phyloP scores from a whole-genome alignment of 2,113 vertebrate species.

The Petromus typicus region DNA sequence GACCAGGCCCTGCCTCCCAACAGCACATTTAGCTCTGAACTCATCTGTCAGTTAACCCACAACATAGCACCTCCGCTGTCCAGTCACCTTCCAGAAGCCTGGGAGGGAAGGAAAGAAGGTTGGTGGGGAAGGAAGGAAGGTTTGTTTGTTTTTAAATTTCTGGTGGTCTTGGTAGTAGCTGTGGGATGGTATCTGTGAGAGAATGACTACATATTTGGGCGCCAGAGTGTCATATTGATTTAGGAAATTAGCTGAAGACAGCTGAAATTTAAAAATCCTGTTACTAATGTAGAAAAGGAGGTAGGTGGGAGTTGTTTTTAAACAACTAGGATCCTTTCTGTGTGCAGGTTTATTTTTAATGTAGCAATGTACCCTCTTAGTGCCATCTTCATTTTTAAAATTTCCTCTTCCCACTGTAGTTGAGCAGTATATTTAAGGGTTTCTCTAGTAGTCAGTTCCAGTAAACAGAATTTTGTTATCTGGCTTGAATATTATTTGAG shows the following conservation, averaged over 20 bases:
- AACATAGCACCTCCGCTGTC: background rate
- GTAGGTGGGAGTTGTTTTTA: background rate
- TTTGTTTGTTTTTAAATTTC: background rate
- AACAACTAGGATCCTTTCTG: background rate
- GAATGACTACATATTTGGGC: background rate
- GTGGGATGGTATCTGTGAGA: rapidly evolving
- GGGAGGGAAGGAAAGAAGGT: background rate
- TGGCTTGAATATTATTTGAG: background rate
- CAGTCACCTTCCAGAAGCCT: background rate
- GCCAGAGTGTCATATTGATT: background rate
- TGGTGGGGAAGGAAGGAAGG: background rate
- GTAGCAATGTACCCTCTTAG: background rate
- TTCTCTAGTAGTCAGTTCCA: conserved; percentile 15
- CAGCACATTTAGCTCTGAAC: background rate
- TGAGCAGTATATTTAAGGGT: background rate
- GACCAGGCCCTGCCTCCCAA: background rate
- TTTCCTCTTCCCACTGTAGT: background rate
- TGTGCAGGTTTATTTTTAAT: background rate
- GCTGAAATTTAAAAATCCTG: background rate
- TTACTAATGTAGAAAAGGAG: background rate
- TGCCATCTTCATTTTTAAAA: background rate
- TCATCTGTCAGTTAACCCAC: background rate
- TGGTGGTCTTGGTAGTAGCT: background rate
- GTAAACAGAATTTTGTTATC: conserved; percentile 32
- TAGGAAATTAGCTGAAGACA: background rate